A percentile compares a stretch with the other conserved stretches of the same genome.
phyloP scores from a whole-genome alignment of 2,113 vertebrate species.

The Melanocharis versteri region DNA sequence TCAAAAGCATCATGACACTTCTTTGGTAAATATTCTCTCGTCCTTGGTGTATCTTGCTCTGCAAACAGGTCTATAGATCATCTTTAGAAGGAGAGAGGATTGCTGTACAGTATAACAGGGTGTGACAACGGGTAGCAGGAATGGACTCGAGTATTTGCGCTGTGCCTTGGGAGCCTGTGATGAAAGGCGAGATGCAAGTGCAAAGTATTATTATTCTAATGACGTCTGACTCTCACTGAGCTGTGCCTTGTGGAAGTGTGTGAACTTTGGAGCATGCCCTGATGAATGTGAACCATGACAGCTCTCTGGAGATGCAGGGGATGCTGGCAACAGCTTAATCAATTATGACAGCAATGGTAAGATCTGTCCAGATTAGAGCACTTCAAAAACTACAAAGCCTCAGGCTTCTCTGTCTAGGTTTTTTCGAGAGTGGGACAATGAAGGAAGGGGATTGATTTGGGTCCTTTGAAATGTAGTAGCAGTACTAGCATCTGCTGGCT shows the following conservation, averaged over 20 bases:
- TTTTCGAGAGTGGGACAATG: background rate
- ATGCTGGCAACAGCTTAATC: constrained; percentile 61
- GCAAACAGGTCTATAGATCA: background rate
- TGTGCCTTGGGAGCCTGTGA: background rate
- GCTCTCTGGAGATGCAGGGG: constrained; percentile 53
- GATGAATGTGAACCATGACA: constrained; percentile 64
- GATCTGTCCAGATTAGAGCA: constrained; percentile 62
- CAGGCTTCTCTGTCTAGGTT: constrained; percentile 39
- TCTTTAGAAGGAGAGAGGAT: background rate
- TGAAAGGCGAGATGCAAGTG: constrained; percentile 29
- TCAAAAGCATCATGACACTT: background rate
- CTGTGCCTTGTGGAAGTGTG: constrained; percentile 59
- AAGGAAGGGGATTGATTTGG: constrained; percentile 27
- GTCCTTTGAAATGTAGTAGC: constrained; percentile 35
- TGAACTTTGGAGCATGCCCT: constrained; percentile 57
- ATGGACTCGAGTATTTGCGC: background rate
- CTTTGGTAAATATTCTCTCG: background rate
- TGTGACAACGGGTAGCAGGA: background rate
- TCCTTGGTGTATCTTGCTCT: background rate
- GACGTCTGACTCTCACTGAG: background rate
- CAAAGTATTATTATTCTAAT: constrained; percentile 52
- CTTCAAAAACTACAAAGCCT: constrained; percentile 64
- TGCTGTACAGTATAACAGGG: background rate
- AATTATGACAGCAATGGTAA: constrained; percentile 66
- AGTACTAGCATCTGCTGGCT: constrained; percentile 33